Base-by-base conservation (phyloP, 2,113 vertebrate genomes). In the Melanotaenia duboulayi region DNA sequence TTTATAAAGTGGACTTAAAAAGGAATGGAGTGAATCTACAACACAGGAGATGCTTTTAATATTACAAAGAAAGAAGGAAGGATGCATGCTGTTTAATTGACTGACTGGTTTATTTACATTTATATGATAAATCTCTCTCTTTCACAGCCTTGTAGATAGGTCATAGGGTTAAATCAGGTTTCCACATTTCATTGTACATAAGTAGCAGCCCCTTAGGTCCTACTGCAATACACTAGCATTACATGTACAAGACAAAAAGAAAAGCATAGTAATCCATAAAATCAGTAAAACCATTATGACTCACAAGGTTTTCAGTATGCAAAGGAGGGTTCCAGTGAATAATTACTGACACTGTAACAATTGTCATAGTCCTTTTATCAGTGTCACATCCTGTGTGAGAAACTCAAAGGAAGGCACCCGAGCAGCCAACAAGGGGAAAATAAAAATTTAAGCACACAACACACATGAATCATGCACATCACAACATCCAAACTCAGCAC, bases 401-500 rank as follows among this genome's bases (percentile, higher is more conserved):
- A 68, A 65, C 82, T 72, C 46, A 84, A 90, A 84, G 84, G 77
- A 89, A 77, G 74, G 76, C 75, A 71, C 56, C 83, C 58, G 58
- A 87, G 79, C 64, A 89, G 71, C 78, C 82, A 80, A 75, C 44
- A 48, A 88, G 74, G 79, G 78, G 85, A 64, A 91, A 90, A 93
- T 83, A 91, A 93, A 94, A 88, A 83, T 83, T 82, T 68, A 64
- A 85, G 74, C 72, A 76, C 76, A 90, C 88, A 93, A 94, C 87
- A 78, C 87, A 83, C 85, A 95, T 96, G 93, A 96, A 94, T 95
- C 95, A 95, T 28, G 82, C 74, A 83, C 90, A 86, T 95, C 87
- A 84, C 68, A 90, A 93, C 91, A 92, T 91, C 85, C 83, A 92
- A 87, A 93, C 80, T 95, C 94, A 96, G 95, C 94, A 94, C 70